Base-by-base conservation (phyloP, 2,797 vertebrate genomes). In the Tarsius wallacei region DNA sequence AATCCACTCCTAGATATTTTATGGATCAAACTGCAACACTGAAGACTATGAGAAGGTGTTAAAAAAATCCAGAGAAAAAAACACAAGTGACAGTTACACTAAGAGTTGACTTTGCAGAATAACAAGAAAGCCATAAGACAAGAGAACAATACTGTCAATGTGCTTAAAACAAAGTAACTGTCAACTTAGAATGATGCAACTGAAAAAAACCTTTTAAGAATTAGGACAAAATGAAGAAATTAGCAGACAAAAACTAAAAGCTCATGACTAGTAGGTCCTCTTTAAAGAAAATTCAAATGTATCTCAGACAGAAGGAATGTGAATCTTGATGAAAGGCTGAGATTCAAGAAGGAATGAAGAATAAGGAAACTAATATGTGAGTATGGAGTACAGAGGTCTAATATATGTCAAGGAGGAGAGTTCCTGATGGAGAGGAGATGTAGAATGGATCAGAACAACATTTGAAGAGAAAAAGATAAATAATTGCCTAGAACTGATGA, bases 301-400 rank as follows among this genome's bases (percentile, higher is more conserved):
- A 66, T 81, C 86, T 86, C 51, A 93, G 51, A 80, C 10, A 53
- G 68, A 81, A 85, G 42, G 26, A 74, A 94, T 74, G 63, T 77
- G 61, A 84, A 26, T 3, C 11, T 73, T 90, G 31, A 68, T 53
- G 24, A 42, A 63, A 82, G n/a, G 24, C 61, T 73, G 68, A 93
- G 55, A 42, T n/a, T 36, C 19, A 87, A 90, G 76, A 70, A 93
- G 85, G 26, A 93, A 63, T 57, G 31, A 70, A 80, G 24, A 80
- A 90, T 63, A 11, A 89, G 76, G n/a, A 81, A 26, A 53, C 36
- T 55, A 21, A 53, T 61, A 57, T 47, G 47, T 24, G 42, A 31
- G n/a, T 47, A 61, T 31, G 19, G 8, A 80, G 26, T 31, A n/a
- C 47, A 36, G 47, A 70, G 21, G 1, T 51, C 55, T 53, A 74